Conservation (phyloP, 2,888 invertebrate species). For the Cephus rjabovi region DNA sequence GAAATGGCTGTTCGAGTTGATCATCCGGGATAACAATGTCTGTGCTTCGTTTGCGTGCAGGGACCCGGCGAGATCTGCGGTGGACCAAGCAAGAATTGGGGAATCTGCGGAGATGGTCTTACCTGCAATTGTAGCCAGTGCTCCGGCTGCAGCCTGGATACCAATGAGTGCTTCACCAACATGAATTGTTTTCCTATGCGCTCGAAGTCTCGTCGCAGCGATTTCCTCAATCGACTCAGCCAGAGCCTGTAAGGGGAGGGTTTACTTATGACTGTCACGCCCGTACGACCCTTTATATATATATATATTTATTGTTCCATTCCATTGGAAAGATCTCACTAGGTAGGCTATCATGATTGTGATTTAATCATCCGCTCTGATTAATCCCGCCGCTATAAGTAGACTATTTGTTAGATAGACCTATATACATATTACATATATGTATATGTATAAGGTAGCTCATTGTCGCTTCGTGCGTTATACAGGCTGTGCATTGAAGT, state of each 20-base stretch:
- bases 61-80: conserved; percentile 67
- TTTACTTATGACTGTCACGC: neutral
- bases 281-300: neutral
- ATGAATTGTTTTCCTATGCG: conserved; percentile 40
- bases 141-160: conserved; percentile 61
- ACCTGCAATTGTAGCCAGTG: conserved; percentile 63
- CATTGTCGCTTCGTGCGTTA: neutral
- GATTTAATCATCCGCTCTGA: neutral
- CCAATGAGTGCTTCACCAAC: conserved; percentile 40
- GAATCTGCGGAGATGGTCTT: conserved; percentile 63
- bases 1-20: neutral
- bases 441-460: neutral
- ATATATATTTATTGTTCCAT: conserved; percentile 25
- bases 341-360: conserved; percentile 22
- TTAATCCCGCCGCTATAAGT: conserved; percentile 5
- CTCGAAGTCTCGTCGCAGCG: conserved; percentile 31
- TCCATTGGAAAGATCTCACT: conserved; percentile 35
- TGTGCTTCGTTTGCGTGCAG: conserved; percentile 39
- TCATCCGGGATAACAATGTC: neutral
- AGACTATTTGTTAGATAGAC: neutral
- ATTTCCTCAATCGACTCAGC: conserved; percentile 30
- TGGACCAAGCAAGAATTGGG: conserved; percentile 56
- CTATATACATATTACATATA: neutral
- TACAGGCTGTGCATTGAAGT: neutral
- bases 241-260: conserved; percentile 35